Evolutionary conservation across 2,797 vertebrate species (phyloP), one percentile per base, ranked within the genome.

Genomic region (Furcifer pardalis): DNA sequence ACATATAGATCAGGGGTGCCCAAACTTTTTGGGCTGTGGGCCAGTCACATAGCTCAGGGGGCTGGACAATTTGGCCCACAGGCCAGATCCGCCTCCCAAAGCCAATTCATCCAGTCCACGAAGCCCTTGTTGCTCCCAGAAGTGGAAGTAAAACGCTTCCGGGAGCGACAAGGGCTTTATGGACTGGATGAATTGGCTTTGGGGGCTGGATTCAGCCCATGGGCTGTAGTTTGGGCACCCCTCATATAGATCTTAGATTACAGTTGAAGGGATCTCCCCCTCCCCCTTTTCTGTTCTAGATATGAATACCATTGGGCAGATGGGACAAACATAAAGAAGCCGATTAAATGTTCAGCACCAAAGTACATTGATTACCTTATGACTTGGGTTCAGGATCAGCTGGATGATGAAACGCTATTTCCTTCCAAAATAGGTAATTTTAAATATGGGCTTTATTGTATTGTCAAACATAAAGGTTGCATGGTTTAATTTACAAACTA

Each of bases 241-340:
- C n/a, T n/a, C 49, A 42, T 21, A 15, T 10, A 81, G n/a, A 23
- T 12, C 17, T 25, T 37, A 21, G 66, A 59, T 25, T 65, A 37
- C 63, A 79, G 0, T 87, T 75, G 32, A 0, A 56, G 13, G 52
- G 52, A 84, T 91, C 62, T 91, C 27, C n/a, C n/a, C n/a, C n/a
- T n/a, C n/a, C n/a, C n/a, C n/a, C n/a, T n/a, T 23, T 91, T 89
- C 77, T 77, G 44, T 89, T 86, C 25, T 87, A 99, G 98, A 89
- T 99, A 99, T 0, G 98, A 99, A 87, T 99, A 99, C 95, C 98
- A 99, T 32, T 99, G 98, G 98, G 98, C 98, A n/a, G 98, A 99
- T 80, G 98, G 98, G 79, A 99, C 98, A 66, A 99, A 99, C 95
- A 99, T 99, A 86, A 99, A 99, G 96, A 99, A 99, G 90, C 98